Evolutionary conservation across 2,888 invertebrate species (phyloP).

Genomic region (Drosophila anceps): DNA sequence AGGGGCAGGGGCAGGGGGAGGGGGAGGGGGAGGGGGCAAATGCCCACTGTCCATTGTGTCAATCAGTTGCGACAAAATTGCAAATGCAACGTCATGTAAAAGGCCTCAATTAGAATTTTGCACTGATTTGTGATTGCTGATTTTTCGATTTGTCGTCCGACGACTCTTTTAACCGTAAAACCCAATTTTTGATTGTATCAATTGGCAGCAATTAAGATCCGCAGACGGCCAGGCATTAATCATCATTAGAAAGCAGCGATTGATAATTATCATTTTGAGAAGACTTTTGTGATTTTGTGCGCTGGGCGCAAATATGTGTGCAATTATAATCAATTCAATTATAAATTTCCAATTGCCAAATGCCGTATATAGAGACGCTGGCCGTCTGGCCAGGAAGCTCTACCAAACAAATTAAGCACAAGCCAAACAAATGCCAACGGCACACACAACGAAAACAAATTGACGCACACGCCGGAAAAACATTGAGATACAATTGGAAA

Average conservation of each 20-base stretch:
- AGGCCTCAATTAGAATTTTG: constrained; percentile 35
- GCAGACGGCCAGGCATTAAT: constrained; percentile 38
- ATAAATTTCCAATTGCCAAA: constrained; percentile 33
- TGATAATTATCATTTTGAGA: constrained; percentile 1
- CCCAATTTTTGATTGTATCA: constrained; percentile 35
- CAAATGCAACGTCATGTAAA: constrained; percentile 27
- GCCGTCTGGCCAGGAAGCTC: constrained; percentile 33
- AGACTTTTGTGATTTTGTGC: not conserved
- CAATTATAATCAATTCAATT: constrained; percentile 50
- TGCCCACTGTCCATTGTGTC: constrained; percentile 39
- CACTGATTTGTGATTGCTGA: constrained; percentile 27
- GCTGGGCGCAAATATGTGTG: not conserved
- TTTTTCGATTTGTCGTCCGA: constrained; percentile 11
- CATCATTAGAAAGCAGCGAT: constrained; percentile 8
- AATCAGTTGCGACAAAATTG: constrained; percentile 49
- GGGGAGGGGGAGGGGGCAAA: not conserved
- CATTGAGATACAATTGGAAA: constrained; percentile 34
- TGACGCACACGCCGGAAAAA: constrained; percentile 42
- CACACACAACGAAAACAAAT: constrained; percentile 24
- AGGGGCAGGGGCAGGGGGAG: no score
- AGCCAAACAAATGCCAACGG: constrained; percentile 47
- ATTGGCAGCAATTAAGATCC: constrained; percentile 59
- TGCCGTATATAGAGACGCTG: constrained; percentile 1
- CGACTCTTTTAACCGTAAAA: constrained; percentile 11
- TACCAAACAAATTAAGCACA: constrained; percentile 49